Evolutionary conservation across 2,888 invertebrate species (phyloP).

Genomic region (Pachycephus smyrnensis): DNA sequence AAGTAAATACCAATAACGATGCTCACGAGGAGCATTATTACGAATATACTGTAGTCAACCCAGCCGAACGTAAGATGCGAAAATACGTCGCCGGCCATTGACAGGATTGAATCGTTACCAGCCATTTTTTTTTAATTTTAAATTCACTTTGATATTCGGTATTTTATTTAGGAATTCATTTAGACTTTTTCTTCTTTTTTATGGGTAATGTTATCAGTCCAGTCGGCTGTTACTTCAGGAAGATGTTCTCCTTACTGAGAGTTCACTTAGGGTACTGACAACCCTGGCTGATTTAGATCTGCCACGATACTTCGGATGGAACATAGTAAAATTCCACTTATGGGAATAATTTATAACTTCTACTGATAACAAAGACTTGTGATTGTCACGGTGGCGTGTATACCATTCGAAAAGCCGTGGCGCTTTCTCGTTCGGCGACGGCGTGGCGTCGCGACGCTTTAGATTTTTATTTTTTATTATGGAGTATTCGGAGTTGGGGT

Average conservation of each 20-base stretch:
- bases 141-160: background rate
- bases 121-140: background rate
- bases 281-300: background rate
- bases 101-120: background rate
- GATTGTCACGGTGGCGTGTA: no score
- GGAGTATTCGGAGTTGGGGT: no score
- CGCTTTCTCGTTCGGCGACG: no score
- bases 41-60: constrained; percentile 70
- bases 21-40: constrained; percentile 68
- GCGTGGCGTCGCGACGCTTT: no score
- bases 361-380: background rate
- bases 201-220: background rate
- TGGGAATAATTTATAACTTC: background rate
- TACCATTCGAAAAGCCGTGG: no score
- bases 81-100: background rate
- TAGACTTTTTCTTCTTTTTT: background rate
- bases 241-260: background rate
- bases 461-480: no score
- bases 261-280: background rate
- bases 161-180: background rate
- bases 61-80: constrained; percentile 60
- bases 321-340: constrained; percentile 1
- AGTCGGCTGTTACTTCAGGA: background rate
- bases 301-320: background rate
- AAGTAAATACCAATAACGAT: constrained; percentile 72